A percentile compares a stretch with the other conserved stretches of the same genome.
Conservation (phyloP, 2,113 vertebrate genomes). For the Rhinoptilus africanus region DNA sequence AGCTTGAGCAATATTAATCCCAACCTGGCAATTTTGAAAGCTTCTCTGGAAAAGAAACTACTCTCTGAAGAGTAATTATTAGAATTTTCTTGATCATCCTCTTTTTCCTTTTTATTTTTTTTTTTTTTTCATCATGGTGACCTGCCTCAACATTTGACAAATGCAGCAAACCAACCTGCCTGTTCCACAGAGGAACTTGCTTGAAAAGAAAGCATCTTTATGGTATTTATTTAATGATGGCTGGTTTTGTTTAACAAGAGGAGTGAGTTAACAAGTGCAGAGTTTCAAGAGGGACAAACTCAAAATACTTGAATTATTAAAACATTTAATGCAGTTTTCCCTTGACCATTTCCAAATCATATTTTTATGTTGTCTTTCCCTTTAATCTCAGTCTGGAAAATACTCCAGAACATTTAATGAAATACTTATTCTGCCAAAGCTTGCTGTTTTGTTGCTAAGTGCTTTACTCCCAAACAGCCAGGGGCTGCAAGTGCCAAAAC, state of each 20-base stretch:
- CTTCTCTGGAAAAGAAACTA: not conserved
- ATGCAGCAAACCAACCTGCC: not conserved
- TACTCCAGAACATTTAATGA: not conserved
- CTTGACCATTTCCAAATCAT: not conserved
- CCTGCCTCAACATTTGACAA: not conserved
- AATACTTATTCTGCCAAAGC: not conserved
- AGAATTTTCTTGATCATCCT: not conserved
- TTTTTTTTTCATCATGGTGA: not conserved
- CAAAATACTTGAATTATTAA: not conserved
- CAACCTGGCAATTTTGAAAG: not conserved
- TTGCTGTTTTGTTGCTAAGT: conserved; percentile 11
- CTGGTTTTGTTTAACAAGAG: not conserved
- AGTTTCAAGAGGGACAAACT: not conserved
- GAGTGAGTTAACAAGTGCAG: not conserved
- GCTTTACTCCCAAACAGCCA: conserved; percentile 7
- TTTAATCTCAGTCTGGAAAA: conserved; percentile 15
- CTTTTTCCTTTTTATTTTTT: not conserved
- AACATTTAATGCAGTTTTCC: not conserved
- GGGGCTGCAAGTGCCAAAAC: not conserved
- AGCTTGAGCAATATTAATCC: not conserved
- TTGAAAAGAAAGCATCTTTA: not conserved
- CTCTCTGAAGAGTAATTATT: not conserved
- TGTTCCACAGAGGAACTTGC: not conserved
- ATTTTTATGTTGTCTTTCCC: not conserved
- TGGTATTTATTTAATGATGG: not conserved